Conservation (phyloP, 2,888 invertebrate species). For the Gandaritis pyraliata region DNA sequence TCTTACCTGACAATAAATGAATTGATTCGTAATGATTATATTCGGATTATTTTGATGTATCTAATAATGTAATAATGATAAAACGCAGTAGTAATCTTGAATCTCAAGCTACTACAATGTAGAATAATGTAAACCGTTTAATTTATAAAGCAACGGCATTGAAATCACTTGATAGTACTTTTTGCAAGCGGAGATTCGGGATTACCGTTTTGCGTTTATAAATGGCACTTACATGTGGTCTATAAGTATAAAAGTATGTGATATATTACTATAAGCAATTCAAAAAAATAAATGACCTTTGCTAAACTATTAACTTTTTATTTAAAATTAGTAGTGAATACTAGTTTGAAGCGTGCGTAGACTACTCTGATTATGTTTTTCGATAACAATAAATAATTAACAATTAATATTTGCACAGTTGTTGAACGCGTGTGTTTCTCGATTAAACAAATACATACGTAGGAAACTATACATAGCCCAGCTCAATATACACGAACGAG, state of each 20-base stretch:
- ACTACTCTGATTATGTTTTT: conserved; percentile 27
- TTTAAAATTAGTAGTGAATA: background rate
- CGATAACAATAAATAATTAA: conserved; percentile 31
- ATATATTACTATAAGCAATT: conserved; percentile 63
- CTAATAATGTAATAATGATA: background rate
- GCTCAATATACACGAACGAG: conserved; percentile 8
- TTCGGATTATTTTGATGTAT: conserved; percentile 4
- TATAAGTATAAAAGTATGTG: conserved; percentile 64
- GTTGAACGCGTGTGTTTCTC: conserved; percentile 52
- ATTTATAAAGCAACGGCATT: too few species aligned
- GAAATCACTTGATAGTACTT: too few species aligned
- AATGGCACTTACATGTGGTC: conserved; percentile 45
- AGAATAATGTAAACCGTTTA: background rate
- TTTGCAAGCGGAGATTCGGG: conserved; percentile 4
- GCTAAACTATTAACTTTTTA: conserved; percentile 45
- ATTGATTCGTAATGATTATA: background rate
- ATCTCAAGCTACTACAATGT: too few species aligned
- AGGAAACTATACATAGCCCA: conserved; percentile 26
- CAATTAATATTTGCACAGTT: conserved; percentile 51
- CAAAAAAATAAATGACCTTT: conserved; percentile 63
- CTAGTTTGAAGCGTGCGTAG: background rate
- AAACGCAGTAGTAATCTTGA: conserved; percentile 13
- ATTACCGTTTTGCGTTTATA: conserved; percentile 20
- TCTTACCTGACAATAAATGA: conserved; percentile 22
- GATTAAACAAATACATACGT: conserved; percentile 51